phyloP scores from a whole-genome alignment of 2,888 invertebrate species.

The Sarcophaga caerulescens region DNA sequence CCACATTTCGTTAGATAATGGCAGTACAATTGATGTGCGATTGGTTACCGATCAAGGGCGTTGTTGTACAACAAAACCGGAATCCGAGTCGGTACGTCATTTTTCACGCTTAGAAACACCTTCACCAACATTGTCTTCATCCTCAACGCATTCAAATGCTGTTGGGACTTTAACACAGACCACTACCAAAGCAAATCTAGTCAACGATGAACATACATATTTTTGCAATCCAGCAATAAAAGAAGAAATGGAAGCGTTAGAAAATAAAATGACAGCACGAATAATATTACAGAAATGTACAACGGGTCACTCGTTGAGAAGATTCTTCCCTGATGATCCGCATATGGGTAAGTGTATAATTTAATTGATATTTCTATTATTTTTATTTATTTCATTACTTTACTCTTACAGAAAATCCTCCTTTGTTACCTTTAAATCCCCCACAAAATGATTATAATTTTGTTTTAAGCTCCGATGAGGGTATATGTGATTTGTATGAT shows the following conservation, averaged over 20 bases:
- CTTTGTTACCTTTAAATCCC: conserved; percentile 78
- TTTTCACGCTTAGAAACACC: conserved; percentile 73
- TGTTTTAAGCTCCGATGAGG: conserved; percentile 77
- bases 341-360: conserved; percentile 74
- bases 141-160: conserved; percentile 62
- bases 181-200: conserved; percentile 71
- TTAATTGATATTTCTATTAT: neutral
- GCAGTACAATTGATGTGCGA: conserved; percentile 79
- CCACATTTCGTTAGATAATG: conserved; percentile 78
- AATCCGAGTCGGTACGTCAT: conserved; percentile 71
- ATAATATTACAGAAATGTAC: conserved; percentile 77
- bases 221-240: conserved; percentile 76
- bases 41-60: conserved; percentile 79
- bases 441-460: conserved; percentile 78
- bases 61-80: conserved; percentile 73
- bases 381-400: neutral
- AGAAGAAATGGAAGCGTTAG: conserved; percentile 74
- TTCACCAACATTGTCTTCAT: conserved; percentile 75
- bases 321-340: conserved; percentile 79
- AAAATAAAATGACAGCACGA: conserved; percentile 77
- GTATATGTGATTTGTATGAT: conserved; percentile 80
- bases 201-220: conserved; percentile 77
- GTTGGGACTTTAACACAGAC: conserved; percentile 61
- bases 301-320: conserved; percentile 76
- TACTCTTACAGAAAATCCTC: conserved; percentile 76